Evolutionary conservation across 2,113 vertebrate genomes (phyloP).

Genomic region (Otus sunia): DNA sequence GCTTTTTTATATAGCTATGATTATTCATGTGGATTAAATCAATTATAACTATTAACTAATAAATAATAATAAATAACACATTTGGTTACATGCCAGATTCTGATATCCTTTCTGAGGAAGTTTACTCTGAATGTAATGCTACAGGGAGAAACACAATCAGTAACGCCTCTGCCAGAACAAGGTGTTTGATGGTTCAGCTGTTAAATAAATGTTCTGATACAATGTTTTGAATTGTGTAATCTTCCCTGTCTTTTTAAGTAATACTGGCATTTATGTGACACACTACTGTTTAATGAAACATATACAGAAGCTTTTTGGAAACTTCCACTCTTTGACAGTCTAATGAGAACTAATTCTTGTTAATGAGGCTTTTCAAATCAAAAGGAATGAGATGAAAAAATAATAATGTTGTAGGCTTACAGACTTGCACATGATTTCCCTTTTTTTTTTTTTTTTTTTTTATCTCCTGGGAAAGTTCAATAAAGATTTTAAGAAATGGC

Average conservation of each 20-base stretch:
- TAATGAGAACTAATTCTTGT: slow-evolving; percentile 4
- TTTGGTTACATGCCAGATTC: not conserved
- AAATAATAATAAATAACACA: not conserved
- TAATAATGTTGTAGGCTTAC: not conserved
- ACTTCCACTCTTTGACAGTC: not conserved
- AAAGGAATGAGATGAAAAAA: slow-evolving; percentile 10
- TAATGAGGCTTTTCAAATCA: slow-evolving; percentile 16
- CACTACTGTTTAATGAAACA: not conserved
- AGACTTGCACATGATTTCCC: not conserved
- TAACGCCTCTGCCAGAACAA: not conserved
- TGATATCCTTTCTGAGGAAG: not conserved
- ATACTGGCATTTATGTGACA: not conserved
- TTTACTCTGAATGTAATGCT: not conserved
- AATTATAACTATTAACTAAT: not conserved
- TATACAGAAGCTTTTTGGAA: not conserved
- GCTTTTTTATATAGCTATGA: not conserved
- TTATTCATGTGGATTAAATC: not conserved
- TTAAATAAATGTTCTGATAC: not conserved
- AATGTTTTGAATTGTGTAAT: not conserved
- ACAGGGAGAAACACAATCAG: not conserved
- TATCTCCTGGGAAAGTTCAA: not conserved
- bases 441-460: not conserved
- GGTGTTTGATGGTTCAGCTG: not conserved
- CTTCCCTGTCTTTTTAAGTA: not conserved
- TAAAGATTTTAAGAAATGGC: not conserved